These are phyloP conservation scores for Mobula birostris DNA, from an alignment of 2,113 vertebrate genomes.

Conservation along the genomic window DNA sequence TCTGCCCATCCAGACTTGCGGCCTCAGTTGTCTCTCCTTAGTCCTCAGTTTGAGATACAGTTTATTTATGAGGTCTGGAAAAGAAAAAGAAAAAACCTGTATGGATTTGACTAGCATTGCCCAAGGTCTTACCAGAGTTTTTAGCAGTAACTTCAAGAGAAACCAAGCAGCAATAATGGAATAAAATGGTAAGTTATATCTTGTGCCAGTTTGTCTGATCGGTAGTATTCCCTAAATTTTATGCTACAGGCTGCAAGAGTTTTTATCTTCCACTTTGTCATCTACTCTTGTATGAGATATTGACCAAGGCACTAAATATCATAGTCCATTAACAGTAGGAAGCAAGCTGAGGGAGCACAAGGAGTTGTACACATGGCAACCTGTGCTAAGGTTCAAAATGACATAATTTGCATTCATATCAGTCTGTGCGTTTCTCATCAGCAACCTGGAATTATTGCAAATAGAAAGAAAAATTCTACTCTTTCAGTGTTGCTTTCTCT, in stretches of 20 bases:
- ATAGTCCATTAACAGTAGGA: background rate
- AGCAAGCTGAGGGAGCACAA: background rate
- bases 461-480: background rate
- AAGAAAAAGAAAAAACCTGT: no score
- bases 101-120: no score
- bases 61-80: no score
- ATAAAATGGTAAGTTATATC: no score
- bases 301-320: background rate
- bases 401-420: background rate
- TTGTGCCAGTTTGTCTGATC: background rate
- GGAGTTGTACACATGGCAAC: background rate
- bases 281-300: background rate
- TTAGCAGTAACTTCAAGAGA: no score
- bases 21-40: no score
- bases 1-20: no score
- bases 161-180: no score
- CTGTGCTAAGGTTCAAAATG: no score
- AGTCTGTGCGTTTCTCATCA: background rate
- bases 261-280: background rate
- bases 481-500: background rate
- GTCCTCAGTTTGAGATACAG: no score
- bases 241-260: background rate
- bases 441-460: background rate
- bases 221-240: background rate
- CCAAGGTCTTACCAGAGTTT: no score